These are phyloP conservation scores for Automeris io DNA, from an alignment of 2,888 invertebrate genomes.

Conservation along the genomic window DNA sequence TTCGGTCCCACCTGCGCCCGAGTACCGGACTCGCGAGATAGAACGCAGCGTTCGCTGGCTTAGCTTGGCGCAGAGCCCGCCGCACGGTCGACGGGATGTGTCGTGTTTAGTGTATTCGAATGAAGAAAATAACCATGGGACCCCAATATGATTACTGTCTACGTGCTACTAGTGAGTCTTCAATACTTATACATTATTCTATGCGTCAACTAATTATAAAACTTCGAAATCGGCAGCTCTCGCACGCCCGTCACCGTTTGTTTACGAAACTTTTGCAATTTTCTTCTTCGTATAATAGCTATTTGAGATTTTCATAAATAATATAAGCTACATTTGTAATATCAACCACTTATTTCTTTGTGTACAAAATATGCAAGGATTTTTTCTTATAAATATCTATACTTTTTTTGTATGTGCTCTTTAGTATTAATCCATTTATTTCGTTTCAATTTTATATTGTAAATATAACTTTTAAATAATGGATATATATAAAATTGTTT, in stretches of 20 bases:
- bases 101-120: slow-evolving; percentile 51
- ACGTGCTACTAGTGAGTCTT: slow-evolving; percentile 65
- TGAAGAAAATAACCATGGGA: slow-evolving; percentile 46
- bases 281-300: slow-evolving; percentile 12
- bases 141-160: slow-evolving; percentile 71
- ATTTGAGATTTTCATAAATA: slow-evolving; percentile 2
- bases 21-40: slow-evolving; percentile 33
- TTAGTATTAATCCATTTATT: too few relatives aligned
- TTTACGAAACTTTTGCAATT: slow-evolving; percentile 30
- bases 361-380: too few relatives aligned
- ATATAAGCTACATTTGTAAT: not conserved
- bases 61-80: slow-evolving; percentile 57
- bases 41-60: slow-evolving; percentile 25
- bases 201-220: slow-evolving; percentile 19
- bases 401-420: too few relatives aligned
- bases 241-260: slow-evolving; percentile 11
- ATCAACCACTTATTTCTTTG: too few relatives aligned
- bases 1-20: slow-evolving; percentile 54
- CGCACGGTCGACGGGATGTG: slow-evolving; percentile 66
- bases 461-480: too few relatives aligned
- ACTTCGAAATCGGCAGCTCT: slow-evolving; percentile 12
- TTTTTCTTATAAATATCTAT: too few relatives aligned
- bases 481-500: too few relatives aligned
- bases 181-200: slow-evolving; percentile 17
- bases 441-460: too few relatives aligned